Evolutionary conservation across 1,140 invertebrate species (phyloP).

Genomic region (Hyphantria cunea): DNA sequence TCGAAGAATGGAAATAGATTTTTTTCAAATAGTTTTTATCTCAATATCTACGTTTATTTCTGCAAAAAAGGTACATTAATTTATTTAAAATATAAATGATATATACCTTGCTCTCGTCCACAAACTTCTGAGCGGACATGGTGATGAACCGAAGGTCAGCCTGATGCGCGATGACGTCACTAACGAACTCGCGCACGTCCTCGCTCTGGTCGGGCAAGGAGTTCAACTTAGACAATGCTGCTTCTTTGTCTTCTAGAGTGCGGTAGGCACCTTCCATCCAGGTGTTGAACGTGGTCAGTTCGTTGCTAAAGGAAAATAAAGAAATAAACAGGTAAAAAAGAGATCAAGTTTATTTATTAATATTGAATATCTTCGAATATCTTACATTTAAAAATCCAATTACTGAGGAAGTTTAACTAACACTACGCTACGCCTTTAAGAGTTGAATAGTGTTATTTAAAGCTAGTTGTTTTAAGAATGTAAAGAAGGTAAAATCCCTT

Average conservation of each 20-base stretch:
- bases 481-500: conserved; percentile 36
- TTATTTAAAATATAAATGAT: too few relatives aligned
- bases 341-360: too few relatives aligned
- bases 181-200: conserved; percentile 92
- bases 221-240: conserved; percentile 90
- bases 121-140: conserved; percentile 96
- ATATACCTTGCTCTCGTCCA: conserved; percentile 95
- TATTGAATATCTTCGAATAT: too few relatives aligned
- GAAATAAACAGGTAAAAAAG: neutral
- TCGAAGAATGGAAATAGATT: too few relatives aligned
- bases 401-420: too few relatives aligned
- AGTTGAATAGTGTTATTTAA: too few relatives aligned
- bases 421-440: too few relatives aligned
- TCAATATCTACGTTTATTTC: too few relatives aligned
- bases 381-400: too few relatives aligned
- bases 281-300: conserved; percentile 90
- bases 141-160: conserved; percentile 96
- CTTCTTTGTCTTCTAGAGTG: conserved; percentile 92
- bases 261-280: conserved; percentile 93
- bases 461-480: too few relatives aligned
- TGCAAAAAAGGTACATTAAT: too few relatives aligned
- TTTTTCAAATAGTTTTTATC: too few relatives aligned
- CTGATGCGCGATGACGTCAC: conserved; percentile 96
- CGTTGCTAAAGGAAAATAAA: conserved; percentile 80
- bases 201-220: conserved; percentile 88